phyloP scores from a whole-genome alignment of 2,888 invertebrate species.

The Caenorhabditis sinica region DNA sequence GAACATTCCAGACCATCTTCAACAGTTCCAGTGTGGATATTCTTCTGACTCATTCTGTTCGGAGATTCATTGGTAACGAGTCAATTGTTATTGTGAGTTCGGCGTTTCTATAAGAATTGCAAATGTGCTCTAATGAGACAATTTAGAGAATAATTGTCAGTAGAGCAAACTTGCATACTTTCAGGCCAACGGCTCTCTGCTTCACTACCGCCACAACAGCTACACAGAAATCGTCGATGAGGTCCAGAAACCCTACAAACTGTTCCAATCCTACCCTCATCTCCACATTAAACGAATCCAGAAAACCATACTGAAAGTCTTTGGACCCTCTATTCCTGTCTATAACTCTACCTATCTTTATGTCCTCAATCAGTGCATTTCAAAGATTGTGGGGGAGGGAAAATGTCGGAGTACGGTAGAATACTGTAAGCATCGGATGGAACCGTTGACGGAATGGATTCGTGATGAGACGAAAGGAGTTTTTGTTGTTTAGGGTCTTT shows the following conservation, averaged over 20 bases:
- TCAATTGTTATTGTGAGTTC: slow-evolving; percentile 19
- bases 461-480: slow-evolving; percentile 2
- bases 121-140: too few relatives aligned
- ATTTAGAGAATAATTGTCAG: too few relatives aligned
- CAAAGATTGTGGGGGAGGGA: slow-evolving; percentile 46
- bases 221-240: slow-evolving; percentile 21
- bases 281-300: slow-evolving; percentile 31
- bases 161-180: background rate
- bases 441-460: slow-evolving; percentile 39
- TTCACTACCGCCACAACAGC: slow-evolving; percentile 57
- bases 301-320: slow-evolving; percentile 22
- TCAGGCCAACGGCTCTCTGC: slow-evolving; percentile 45
- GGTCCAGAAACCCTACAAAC: slow-evolving; percentile 4
- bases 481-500: slow-evolving; percentile 10
- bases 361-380: slow-evolving; percentile 42
- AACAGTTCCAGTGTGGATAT: slow-evolving; percentile 48
- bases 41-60: slow-evolving; percentile 36
- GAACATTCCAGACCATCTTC: slow-evolving; percentile 32
- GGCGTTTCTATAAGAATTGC: too few relatives aligned
- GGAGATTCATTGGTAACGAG: slow-evolving; percentile 50
- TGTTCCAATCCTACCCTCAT: slow-evolving; percentile 26
- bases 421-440: slow-evolving; percentile 43
- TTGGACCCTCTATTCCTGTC: background rate
- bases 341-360: slow-evolving; percentile 46
- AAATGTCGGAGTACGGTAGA: slow-evolving; percentile 54